Conservation (phyloP, 2,113 vertebrate species). For the Balaenoptera acutorostrata region DNA sequence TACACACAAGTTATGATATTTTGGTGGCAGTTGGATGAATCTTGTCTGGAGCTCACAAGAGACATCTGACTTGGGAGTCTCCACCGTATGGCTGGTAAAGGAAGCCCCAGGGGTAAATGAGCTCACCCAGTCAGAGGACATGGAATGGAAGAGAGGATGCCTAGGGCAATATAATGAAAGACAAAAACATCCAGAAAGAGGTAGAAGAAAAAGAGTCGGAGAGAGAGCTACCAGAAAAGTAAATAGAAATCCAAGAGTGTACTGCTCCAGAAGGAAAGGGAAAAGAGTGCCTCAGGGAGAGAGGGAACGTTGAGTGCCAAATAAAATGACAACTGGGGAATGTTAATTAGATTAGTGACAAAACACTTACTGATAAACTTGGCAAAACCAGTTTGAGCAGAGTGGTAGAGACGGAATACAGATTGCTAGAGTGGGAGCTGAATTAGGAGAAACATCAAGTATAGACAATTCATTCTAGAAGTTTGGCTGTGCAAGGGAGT, state of each 20-base stretch:
- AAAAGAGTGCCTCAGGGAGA: not conserved
- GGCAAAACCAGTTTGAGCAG: not conserved
- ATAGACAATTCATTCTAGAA: not conserved
- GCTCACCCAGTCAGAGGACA: not conserved
- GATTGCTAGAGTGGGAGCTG: not conserved
- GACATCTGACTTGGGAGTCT: not conserved
- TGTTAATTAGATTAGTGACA: not conserved
- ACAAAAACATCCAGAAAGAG: not conserved
- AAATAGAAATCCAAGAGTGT: not conserved
- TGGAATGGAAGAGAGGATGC: not conserved
- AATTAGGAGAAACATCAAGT: not conserved
- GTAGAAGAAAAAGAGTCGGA: not conserved
- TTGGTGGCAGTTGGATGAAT: not conserved
- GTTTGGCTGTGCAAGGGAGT: not conserved
- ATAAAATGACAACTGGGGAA: constrained; percentile 2
- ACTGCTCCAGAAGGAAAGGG: not conserved
- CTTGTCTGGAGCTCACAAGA: not conserved
- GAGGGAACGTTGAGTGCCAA: not conserved
- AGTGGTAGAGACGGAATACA: not conserved
- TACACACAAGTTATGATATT: not conserved
- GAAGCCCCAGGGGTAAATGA: not conserved
- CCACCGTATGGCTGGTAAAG: not conserved
- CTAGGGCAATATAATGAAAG: not conserved
- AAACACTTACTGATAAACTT: not conserved
- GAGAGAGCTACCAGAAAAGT: not conserved